Percentiles rank a stretch among this genome's conserved stretches.
These are phyloP conservation scores for Buathra laborator DNA, from an alignment of 2,888 invertebrate species.

Conservation along the genomic window DNA sequence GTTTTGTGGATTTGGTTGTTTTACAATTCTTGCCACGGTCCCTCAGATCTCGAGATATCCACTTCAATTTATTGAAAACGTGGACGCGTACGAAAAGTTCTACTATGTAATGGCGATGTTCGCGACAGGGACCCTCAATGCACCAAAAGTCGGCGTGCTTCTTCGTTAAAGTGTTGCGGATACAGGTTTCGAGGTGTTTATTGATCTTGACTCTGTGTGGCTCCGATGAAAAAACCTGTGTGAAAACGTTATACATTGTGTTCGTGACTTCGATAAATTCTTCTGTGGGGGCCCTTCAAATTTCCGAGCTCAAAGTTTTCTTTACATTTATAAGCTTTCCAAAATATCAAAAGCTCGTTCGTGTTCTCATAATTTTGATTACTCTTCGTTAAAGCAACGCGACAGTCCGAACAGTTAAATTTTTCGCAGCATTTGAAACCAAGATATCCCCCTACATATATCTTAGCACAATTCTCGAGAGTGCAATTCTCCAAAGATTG, in stretches of 20 bases:
- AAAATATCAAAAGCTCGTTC: conserved; percentile 41
- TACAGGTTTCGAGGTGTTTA: conserved; percentile 16
- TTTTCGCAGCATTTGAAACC: neutral
- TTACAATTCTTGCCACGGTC: conserved; percentile 1
- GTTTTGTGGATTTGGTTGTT: neutral
- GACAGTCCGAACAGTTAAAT: neutral
- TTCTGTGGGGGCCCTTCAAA: conserved; percentile 29
- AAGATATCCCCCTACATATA: conserved; percentile 8
- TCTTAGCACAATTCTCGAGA: conserved; percentile 10
- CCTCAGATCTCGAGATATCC: conserved; percentile 43
- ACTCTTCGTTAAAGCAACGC: neutral
- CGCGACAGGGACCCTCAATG: conserved; percentile 20
- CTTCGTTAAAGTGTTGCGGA: conserved; percentile 26
- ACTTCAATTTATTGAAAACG: conserved; percentile 39
- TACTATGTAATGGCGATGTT: conserved; percentile 26
- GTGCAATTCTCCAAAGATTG: neutral
- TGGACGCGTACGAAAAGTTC: conserved; percentile 33
- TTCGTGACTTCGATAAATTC: conserved; percentile 33
- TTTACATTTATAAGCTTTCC: conserved; percentile 43
- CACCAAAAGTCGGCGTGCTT: conserved; percentile 31
- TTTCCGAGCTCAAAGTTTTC: conserved; percentile 43
- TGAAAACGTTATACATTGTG: conserved; percentile 23
- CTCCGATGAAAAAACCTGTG: neutral
- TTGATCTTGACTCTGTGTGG: conserved; percentile 21
- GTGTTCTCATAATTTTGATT: conserved; percentile 5